These are phyloP conservation scores for Danio albolineatus DNA, from an alignment of 2,797 vertebrate genomes.

Conservation along the genomic window DNA sequence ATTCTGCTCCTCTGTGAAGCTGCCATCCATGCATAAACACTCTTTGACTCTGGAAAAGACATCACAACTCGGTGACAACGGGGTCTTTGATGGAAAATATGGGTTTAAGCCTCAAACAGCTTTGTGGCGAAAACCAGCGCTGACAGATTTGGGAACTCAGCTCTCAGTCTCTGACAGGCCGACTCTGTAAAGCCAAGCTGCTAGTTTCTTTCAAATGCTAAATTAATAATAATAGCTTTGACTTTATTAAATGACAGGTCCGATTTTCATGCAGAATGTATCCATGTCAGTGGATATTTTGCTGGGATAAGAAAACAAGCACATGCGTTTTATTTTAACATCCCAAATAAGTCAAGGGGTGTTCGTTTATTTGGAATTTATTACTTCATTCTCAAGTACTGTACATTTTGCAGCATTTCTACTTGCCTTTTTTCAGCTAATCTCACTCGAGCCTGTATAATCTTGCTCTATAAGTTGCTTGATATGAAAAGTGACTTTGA, in stretches of 20 bases:
- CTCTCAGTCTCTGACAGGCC: not conserved
- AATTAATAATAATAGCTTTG: conserved; percentile 19
- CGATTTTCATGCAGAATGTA: not conserved
- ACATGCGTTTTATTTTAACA: not conserved
- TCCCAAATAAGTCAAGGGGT: not conserved
- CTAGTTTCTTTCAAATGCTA: not conserved
- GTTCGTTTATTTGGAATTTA: not conserved
- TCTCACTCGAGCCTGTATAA: not conserved
- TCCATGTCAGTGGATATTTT: not conserved
- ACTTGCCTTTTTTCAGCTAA: not conserved
- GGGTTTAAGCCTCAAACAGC: conserved; percentile 1
- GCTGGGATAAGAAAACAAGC: not conserved
- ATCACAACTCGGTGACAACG: conserved; percentile 25
- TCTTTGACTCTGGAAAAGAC: conserved; percentile 28
- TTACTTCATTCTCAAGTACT: not conserved
- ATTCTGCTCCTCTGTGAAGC: conserved; percentile 19
- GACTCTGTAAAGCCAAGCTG: conserved; percentile 9
- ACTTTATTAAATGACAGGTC: not conserved
- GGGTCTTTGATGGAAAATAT: conserved; percentile 38
- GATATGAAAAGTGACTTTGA: too few relatives aligned
- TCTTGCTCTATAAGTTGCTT: not conserved
- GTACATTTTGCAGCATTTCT: not conserved
- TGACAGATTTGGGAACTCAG: conserved; percentile 15
- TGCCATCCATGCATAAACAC: not conserved
- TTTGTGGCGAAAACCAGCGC: conserved; percentile 24